A percentile compares a stretch with the other conserved stretches of the same genome.
phyloP scores from a whole-genome alignment of 2,797 vertebrate genomes.

The Chiloscyllium punctatum region DNA sequence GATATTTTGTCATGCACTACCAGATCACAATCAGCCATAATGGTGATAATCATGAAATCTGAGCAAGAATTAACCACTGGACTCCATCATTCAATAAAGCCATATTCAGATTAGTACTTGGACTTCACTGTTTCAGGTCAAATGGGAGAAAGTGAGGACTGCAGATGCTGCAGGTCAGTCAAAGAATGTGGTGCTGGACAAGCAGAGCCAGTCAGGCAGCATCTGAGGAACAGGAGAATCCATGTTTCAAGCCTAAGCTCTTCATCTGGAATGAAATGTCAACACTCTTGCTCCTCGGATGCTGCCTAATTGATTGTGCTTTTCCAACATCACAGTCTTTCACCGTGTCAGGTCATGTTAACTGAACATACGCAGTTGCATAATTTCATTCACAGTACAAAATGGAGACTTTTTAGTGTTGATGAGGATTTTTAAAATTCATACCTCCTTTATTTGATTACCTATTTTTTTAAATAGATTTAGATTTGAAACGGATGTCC shows the following conservation, averaged over 20 bases:
- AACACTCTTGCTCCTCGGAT: too few species aligned
- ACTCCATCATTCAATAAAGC: background rate
- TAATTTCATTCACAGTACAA: background rate
- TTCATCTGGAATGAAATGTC: too few species aligned
- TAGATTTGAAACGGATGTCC: background rate
- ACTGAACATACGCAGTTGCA: background rate
- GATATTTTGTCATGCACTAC: background rate
- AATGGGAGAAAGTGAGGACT: too few species aligned
- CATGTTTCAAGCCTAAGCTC: too few species aligned
- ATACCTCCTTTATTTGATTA: background rate
- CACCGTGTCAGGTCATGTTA: background rate
- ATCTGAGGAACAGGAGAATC: too few species aligned
- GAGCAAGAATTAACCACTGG: background rate
- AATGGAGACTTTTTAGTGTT: background rate
- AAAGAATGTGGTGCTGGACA: too few species aligned
- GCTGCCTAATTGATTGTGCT: too few species aligned
- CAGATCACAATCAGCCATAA: background rate
- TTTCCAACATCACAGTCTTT: too few species aligned
- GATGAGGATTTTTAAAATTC: background rate
- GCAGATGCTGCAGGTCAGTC: too few species aligned
- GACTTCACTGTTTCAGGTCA: background rate
- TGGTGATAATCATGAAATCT: background rate
- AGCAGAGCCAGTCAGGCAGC: too few species aligned
- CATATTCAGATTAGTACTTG: background rate
- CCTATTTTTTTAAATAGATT: background rate